Conservation (phyloP, 2,113 vertebrate genomes). For the Hoplias malabaricus region DNA sequence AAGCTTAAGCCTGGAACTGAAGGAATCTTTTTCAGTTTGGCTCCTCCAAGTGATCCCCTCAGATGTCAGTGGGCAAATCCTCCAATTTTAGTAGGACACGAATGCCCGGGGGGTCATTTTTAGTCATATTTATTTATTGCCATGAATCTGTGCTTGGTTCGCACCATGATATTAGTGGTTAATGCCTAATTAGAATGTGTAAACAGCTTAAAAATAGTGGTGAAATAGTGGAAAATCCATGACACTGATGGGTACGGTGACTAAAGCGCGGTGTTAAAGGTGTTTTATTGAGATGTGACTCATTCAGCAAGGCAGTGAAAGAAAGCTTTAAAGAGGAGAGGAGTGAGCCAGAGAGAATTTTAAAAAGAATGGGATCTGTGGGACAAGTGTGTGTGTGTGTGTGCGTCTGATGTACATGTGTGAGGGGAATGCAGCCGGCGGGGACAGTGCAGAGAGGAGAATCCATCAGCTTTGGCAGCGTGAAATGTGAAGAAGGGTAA, state of each 20-base stretch:
- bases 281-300: background rate
- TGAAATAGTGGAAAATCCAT: background rate
- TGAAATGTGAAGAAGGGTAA: conserved; percentile 26
- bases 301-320: background rate
- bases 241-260: background rate
- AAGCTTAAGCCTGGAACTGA: background rate
- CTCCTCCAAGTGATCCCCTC: background rate
- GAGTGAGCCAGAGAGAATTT: background rate
- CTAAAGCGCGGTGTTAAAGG: background rate
- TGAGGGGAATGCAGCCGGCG: conserved; percentile 27
- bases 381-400: background rate
- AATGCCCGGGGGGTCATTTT: background rate
- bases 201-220: background rate
- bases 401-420: background rate
- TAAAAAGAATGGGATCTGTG: background rate
- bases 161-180: background rate
- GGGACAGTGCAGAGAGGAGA: conserved; percentile 17
- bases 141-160: background rate
- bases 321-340: conserved; percentile 2
- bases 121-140: conserved; percentile 1
- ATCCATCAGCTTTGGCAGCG: conserved; percentile 37
- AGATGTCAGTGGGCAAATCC: conserved; percentile 1
- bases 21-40: background rate
- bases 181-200: background rate
- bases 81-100: background rate